A percentile compares a stretch with the other conserved stretches of the same genome.
Conservation (phyloP, 2,113 vertebrate genomes). For the Egretta garzetta region DNA sequence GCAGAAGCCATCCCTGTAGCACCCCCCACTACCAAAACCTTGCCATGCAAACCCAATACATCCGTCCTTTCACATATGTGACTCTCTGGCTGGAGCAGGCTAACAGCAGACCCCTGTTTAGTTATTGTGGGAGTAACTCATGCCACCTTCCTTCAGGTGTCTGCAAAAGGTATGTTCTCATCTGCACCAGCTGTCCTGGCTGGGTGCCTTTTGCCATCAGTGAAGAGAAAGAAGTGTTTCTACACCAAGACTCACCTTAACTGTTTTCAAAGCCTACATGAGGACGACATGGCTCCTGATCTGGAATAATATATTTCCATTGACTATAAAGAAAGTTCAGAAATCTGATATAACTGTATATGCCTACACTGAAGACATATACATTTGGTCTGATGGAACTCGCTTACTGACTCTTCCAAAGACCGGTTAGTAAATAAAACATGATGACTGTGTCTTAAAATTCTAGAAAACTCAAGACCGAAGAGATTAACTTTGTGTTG, state of each 20-base stretch:
- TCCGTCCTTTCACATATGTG: fast-evolving
- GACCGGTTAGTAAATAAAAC: not conserved
- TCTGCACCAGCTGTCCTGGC: not conserved
- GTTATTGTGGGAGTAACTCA: not conserved
- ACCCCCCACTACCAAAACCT: too few species aligned
- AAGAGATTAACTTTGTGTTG: not conserved
- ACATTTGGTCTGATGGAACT: not conserved
- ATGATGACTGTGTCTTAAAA: not conserved
- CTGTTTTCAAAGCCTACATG: not conserved
- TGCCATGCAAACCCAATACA: too few species aligned
- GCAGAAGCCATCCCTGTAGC: too few species aligned
- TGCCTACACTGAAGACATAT: not conserved
- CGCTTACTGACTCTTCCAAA: not conserved
- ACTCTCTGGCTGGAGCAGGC: not conserved
- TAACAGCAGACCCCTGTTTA: fast-evolving
- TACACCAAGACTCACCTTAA: not conserved
- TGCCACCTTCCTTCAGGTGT: too few species aligned
- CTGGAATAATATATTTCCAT: not conserved
- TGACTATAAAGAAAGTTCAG: not conserved
- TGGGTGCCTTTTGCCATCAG: not conserved
- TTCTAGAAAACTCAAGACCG: not conserved
- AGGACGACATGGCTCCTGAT: not conserved
- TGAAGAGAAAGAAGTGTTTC: not conserved
- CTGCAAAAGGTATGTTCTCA: not conserved
- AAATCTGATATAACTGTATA: not conserved